Conservation (phyloP, 2,113 vertebrate species). For the Vulpes vulpes region DNA sequence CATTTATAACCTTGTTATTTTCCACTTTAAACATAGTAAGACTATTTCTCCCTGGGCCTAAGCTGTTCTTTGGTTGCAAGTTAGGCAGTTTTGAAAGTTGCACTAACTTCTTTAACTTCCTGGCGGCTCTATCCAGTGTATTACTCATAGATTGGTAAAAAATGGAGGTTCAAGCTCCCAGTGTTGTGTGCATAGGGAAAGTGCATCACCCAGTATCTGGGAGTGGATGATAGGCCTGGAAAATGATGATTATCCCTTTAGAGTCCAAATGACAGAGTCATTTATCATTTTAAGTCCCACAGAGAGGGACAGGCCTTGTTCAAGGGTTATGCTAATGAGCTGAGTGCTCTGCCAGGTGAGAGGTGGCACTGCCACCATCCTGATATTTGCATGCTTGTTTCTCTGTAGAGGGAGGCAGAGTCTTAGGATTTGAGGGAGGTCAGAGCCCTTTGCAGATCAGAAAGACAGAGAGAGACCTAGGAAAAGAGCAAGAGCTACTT, state of each 20-base stretch:
- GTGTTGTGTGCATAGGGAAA: neutral
- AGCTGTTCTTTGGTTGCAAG: slow-evolving; percentile 34
- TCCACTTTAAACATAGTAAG: slow-evolving; percentile 39
- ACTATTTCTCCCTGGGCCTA: neutral
- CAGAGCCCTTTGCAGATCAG: neutral
- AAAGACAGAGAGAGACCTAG: neutral
- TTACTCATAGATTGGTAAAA: neutral
- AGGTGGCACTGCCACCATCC: neutral
- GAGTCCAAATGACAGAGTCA: neutral
- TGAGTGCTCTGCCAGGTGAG: neutral
- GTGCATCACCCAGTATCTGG: neutral
- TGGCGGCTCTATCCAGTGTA: neutral
- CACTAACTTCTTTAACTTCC: neutral
- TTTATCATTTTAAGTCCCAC: neutral
- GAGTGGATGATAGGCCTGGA: neutral
- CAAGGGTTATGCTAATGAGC: neutral
- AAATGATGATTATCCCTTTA: slow-evolving; percentile 18
- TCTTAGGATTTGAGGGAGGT: neutral
- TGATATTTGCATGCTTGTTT: neutral
- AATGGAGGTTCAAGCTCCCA: neutral
- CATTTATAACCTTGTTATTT: slow-evolving; percentile 38
- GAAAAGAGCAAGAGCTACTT: neutral
- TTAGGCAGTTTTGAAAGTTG: neutral
- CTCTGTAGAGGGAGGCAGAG: neutral
- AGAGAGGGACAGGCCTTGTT: neutral